Conservation (phyloP, 2,888 invertebrate species). For the Tillus elongatus region DNA sequence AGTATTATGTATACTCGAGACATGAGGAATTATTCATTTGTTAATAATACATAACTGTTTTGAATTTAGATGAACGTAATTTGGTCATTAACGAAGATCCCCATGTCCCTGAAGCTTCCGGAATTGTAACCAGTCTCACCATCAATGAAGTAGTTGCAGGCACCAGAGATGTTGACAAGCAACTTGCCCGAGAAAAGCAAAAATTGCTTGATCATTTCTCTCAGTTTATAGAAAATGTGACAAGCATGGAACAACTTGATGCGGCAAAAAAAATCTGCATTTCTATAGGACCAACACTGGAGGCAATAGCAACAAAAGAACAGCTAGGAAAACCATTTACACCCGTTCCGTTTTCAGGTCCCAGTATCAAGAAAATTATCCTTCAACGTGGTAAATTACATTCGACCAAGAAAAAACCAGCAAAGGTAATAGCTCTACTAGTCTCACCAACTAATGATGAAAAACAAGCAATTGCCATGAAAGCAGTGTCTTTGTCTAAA, state of each 20-base stretch:
- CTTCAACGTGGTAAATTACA: too few relatives aligned
- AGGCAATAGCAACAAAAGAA: conserved; percentile 9
- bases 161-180: conserved; percentile 7
- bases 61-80: conserved; percentile 9
- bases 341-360: too few relatives aligned
- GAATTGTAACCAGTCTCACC: conserved; percentile 6
- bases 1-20: too few relatives aligned
- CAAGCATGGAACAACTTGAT: conserved; percentile 6
- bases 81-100: conserved; percentile 7
- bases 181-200: conserved; percentile 5
- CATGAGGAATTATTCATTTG: too few relatives aligned
- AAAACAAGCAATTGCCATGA: too few relatives aligned
- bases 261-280: conserved; percentile 6
- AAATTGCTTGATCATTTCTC: conserved; percentile 3
- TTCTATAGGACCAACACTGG: conserved; percentile 7
- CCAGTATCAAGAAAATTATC: too few relatives aligned
- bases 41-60: conserved; percentile 8
- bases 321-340: conserved; percentile 8
- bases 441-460: too few relatives aligned
- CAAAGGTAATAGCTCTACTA: too few relatives aligned
- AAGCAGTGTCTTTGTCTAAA: too few relatives aligned
- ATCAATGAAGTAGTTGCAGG: conserved; percentile 7
- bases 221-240: neutral
- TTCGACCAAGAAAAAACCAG: too few relatives aligned
- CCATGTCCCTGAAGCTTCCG: conserved; percentile 6